phyloP scores from a whole-genome alignment of 2,797 vertebrate species.

The Nothura maculosa region DNA sequence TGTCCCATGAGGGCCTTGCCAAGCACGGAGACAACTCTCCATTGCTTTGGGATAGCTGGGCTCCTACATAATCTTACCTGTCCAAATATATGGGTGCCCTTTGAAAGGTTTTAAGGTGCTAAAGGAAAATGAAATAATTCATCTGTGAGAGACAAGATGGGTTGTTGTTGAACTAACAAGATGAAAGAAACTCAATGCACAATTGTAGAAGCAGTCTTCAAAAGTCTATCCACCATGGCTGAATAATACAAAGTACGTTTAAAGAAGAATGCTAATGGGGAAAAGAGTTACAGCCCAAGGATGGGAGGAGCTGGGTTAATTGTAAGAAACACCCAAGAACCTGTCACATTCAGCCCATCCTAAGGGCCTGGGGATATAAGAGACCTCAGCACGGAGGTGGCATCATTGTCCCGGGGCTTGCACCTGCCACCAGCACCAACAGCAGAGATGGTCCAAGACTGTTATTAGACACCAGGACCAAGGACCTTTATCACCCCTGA shows the following conservation, averaged over 20 bases:
- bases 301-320: background rate
- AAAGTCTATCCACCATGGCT: background rate
- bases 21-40: background rate
- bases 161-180: background rate
- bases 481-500: background rate
- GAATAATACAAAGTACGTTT: background rate
- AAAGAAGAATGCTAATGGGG: background rate
- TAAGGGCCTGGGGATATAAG: background rate
- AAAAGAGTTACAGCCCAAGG: background rate
- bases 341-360: background rate
- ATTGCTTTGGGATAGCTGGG: background rate
- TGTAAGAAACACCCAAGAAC: background rate
- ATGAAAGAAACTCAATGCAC: background rate
- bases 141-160: background rate
- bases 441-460: background rate
- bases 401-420: background rate
- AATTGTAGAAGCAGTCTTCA: background rate
- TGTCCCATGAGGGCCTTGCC: background rate
- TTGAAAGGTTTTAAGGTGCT: background rate
- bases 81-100: background rate
- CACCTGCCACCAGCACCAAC: background rate
- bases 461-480: background rate
- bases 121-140: background rate
- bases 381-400: background rate
- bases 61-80: background rate